Conservation (phyloP, 2,113 vertebrate species). For the Eretmochelys imbricata region DNA sequence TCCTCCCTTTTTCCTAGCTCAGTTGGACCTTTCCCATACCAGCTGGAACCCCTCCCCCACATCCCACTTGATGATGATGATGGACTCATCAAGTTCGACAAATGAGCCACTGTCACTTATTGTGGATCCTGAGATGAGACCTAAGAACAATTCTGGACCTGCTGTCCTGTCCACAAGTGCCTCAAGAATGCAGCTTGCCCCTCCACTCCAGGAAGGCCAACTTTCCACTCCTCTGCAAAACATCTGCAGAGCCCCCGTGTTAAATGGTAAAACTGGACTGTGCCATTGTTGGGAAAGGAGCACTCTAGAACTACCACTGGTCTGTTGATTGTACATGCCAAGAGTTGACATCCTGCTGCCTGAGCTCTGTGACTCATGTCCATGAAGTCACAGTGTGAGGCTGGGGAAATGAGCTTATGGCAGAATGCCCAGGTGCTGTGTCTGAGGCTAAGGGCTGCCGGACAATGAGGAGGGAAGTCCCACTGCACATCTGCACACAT, state of each 20-base stretch:
- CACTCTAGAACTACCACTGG: neutral
- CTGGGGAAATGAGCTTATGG: neutral
- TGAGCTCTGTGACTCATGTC: neutral
- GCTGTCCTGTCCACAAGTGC: neutral
- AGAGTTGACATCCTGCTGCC: neutral
- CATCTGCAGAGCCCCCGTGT: neutral
- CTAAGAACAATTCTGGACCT: neutral
- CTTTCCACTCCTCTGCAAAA: neutral
- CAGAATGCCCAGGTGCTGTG: constrained; percentile 21
- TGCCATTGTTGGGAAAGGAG: neutral
- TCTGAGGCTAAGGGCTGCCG: neutral
- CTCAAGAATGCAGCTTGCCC: neutral
- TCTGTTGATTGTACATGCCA: neutral
- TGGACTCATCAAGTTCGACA: neutral
- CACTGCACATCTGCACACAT: neutral
- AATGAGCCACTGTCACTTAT: neutral
- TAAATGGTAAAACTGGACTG: neutral
- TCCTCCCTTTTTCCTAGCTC: neutral
- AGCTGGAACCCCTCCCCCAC: neutral
- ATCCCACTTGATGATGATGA: neutral
- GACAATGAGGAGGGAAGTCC: constrained; percentile 10
- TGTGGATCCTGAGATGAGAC: neutral
- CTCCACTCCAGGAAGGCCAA: neutral
- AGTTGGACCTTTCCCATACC: neutral
- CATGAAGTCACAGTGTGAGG: neutral